Conservation (phyloP, 2,797 vertebrate genomes). For the Catharus ustulatus region DNA sequence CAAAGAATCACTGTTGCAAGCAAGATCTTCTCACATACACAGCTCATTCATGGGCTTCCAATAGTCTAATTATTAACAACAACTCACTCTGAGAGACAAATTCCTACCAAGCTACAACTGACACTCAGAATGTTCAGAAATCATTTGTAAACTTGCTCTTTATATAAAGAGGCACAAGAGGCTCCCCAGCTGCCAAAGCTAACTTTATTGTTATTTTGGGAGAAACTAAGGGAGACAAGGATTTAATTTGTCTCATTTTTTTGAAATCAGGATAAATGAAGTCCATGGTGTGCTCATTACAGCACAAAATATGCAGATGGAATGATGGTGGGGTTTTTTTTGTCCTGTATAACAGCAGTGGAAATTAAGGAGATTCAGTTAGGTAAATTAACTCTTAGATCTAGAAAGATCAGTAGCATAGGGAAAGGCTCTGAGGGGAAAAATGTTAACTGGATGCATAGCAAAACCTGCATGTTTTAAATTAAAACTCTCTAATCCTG, state of each 20-base stretch:
- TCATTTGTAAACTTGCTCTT: neutral
- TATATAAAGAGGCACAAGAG: neutral
- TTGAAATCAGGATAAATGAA: neutral
- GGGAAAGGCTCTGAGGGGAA: conserved; percentile 20
- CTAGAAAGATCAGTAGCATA: conserved; percentile 7
- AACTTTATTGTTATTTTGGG: neutral
- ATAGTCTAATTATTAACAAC: neutral
- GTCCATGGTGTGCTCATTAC: neutral
- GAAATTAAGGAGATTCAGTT: conserved; percentile 30
- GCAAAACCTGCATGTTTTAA: conserved; percentile 55
- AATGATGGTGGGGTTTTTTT: neutral
- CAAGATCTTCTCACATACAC: neutral
- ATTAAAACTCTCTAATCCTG: conserved; percentile 52
- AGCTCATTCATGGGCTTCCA: neutral
- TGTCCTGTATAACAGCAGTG: neutral
- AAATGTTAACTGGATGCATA: conserved; percentile 55
- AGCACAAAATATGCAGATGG: conserved; percentile 30
- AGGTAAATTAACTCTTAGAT: conserved; percentile 49
- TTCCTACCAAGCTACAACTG: neutral
- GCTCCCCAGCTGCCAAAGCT: neutral
- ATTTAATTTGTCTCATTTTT: neutral
- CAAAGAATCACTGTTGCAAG: neutral
- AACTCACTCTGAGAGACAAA: neutral
- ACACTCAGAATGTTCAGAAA: neutral
- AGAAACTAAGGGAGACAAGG: neutral